Conservation (phyloP, 2,113 vertebrate species). For the Helogale parvula region DNA sequence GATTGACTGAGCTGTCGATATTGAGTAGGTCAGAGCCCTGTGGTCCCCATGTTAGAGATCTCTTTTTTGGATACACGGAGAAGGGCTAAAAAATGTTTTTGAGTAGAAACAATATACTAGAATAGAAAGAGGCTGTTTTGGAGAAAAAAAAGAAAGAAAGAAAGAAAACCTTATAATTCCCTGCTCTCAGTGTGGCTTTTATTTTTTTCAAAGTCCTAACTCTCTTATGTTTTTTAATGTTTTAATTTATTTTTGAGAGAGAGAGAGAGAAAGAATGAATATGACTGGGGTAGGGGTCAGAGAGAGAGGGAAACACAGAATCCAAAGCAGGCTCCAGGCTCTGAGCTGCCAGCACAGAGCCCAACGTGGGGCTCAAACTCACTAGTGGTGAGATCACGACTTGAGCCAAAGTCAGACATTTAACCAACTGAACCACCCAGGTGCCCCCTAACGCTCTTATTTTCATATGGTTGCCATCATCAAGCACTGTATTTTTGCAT, state of each 20-base stretch:
- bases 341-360: no score
- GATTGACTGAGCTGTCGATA: background rate
- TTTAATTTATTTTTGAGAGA: no score
- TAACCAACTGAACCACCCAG: no score
- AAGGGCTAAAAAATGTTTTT: background rate
- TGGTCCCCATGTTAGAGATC: background rate
- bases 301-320: no score
- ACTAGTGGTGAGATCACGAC: no score
- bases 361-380: no score
- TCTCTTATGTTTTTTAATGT: background rate
- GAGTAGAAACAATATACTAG: background rate
- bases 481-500: background rate
- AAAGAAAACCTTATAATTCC: background rate
- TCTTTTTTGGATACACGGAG: background rate
- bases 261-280: no score
- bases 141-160: background rate
- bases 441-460: background rate
- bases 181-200: background rate
- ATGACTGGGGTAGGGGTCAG: no score
- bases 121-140: slow-evolving; percentile 16
- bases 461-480: background rate
- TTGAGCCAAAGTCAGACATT: no score
- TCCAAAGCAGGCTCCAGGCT: no score
- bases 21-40: background rate
- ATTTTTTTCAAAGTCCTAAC: background rate